These are phyloP conservation scores for Taeniopygia guttata DNA, from an alignment of 2,797 vertebrate genomes.

Conservation along the genomic window DNA sequence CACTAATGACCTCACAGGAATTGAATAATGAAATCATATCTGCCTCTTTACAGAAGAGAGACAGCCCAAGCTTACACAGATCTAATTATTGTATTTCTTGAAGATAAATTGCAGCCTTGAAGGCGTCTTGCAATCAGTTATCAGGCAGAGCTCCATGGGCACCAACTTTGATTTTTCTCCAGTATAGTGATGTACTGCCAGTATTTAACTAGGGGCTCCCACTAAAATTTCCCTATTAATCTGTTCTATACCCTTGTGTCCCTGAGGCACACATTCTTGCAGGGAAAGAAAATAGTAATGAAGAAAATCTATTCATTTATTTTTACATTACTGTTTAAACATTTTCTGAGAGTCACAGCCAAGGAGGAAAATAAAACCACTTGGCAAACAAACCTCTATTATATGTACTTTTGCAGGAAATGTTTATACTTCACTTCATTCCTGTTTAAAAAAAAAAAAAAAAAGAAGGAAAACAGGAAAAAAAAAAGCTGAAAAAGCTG, in stretches of 20 bases:
- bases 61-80: constrained; percentile 20
- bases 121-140: constrained; percentile 59
- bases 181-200: constrained; percentile 43
- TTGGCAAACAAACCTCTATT: constrained; percentile 60
- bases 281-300: constrained; percentile 52
- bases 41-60: constrained; percentile 2
- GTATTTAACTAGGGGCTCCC: constrained; percentile 49
- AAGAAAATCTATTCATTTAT: constrained; percentile 64
- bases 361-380: constrained; percentile 61
- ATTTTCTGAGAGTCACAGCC: constrained; percentile 62
- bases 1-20: constrained; percentile 59
- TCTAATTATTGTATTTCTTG: constrained; percentile 49
- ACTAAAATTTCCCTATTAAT: constrained; percentile 50
- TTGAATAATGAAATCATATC: constrained; percentile 58
- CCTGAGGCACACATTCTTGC: constrained; percentile 32
- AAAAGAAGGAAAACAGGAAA: background rate
- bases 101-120: constrained; percentile 60
- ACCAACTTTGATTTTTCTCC: constrained; percentile 35
- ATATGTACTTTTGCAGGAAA: constrained; percentile 53
- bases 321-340: constrained; percentile 64
- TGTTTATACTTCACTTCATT: constrained; percentile 39
- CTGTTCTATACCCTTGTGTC: constrained; percentile 25
- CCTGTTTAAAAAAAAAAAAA: background rate
- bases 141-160: constrained; percentile 22
- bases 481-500: background rate